phyloP scores from a whole-genome alignment of 53 echinoderm and acorn worm species.

The Glandiceps talaboti region DNA sequence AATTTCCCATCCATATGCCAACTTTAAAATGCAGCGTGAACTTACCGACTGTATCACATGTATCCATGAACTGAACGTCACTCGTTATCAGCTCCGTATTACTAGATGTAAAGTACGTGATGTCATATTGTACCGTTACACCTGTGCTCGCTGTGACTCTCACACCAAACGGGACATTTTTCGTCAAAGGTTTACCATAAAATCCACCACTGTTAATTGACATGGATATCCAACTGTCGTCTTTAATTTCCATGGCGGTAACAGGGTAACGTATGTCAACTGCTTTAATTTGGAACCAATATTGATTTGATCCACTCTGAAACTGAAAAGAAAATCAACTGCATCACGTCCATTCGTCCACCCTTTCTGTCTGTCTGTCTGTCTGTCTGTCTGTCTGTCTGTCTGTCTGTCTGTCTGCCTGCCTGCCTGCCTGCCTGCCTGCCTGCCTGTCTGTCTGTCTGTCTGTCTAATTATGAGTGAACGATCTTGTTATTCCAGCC shows the following conservation, averaged over 20 bases:
- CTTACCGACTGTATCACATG: too few relatives aligned
- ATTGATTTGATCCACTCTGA: background rate
- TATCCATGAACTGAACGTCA: background rate
- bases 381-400: background rate
- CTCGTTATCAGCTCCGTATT: background rate
- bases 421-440: background rate
- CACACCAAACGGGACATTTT: background rate
- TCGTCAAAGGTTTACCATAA: background rate
- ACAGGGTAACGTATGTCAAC: background rate
- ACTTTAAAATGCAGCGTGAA: too few relatives aligned
- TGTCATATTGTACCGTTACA: background rate
- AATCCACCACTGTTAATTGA: background rate
- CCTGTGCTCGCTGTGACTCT: background rate
- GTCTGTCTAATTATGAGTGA: conserved; percentile 10
- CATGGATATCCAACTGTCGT: background rate
- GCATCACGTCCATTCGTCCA: background rate
- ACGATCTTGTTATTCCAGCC: background rate
- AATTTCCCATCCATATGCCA: too few relatives aligned
- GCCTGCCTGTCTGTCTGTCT: conserved; percentile 15
- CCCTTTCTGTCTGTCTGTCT: background rate
- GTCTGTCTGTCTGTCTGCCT: background rate
- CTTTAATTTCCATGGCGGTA: background rate
- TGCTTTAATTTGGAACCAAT: background rate
- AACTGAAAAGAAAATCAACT: background rate
- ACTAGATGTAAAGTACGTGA: background rate